Percentiles rank a stretch among this genome's conserved stretches.
Evolutionary conservation across 1,140 invertebrate genomes (phyloP).

Genomic region (Trichonephila inaurata): DNA sequence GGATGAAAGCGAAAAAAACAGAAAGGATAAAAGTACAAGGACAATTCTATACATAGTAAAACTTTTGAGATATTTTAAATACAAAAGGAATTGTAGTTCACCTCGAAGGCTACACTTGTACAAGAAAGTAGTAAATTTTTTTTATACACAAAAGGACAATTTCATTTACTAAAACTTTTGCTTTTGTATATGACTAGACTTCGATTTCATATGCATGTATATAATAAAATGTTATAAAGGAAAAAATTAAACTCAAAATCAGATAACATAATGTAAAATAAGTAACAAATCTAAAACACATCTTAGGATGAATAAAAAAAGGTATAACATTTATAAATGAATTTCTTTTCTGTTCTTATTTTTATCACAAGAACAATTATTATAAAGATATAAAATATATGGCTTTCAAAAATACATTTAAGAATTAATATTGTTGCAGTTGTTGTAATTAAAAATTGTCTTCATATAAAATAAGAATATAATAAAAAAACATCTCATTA

Average conservation of each 20-base stretch:
- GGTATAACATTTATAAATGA: background rate
- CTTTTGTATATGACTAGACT: constrained; percentile 29
- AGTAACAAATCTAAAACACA: background rate
- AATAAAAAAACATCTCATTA: background rate
- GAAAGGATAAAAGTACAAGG: constrained; percentile 55
- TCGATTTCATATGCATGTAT: background rate
- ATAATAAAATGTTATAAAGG: background rate
- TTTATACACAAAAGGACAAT: background rate
- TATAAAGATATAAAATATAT: background rate
- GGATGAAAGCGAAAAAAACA: constrained; percentile 32
- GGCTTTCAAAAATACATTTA: background rate
- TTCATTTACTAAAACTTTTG: background rate
- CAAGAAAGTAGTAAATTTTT: constrained; percentile 20
- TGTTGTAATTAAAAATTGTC: background rate
- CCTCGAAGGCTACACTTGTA: constrained; percentile 58
- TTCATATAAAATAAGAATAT: background rate
- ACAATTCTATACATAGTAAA: constrained; percentile 64
- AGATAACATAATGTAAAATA: background rate
- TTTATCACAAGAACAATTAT: constrained; percentile 8
- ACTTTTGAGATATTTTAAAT: constrained; percentile 45
- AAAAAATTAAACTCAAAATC: background rate
- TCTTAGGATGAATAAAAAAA: background rate
- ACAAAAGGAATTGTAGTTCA: constrained; percentile 47
- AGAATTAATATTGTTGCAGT: background rate
- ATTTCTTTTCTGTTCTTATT: background rate